A percentile compares a stretch with the other conserved stretches of the same genome.
These are phyloP conservation scores for Carassius auratus DNA, from an alignment of 2,113 vertebrate genomes.

Conservation along the genomic window DNA sequence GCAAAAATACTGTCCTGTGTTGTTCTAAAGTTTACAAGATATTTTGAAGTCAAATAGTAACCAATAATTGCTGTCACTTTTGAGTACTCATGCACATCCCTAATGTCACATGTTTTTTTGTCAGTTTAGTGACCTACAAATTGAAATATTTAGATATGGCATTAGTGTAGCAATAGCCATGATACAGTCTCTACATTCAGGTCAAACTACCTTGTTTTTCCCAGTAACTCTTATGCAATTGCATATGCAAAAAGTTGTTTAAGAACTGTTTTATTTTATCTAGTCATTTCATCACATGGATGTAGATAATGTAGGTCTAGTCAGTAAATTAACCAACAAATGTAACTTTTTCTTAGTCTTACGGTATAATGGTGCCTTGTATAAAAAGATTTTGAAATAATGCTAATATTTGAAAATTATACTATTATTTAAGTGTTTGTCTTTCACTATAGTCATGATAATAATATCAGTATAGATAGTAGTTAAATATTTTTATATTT, in stretches of 20 bases:
- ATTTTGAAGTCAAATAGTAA: not conserved
- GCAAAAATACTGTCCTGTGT: not conserved
- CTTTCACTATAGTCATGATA: not conserved
- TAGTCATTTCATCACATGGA: not conserved
- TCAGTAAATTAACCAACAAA: not conserved
- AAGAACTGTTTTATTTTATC: not conserved
- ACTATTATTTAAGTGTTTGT: not conserved
- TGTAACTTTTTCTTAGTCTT: not conserved
- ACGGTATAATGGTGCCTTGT: not conserved
- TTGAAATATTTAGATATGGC: not conserved
- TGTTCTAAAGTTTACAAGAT: not conserved
- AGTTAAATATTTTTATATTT: not conserved
- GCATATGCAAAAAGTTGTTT: not conserved
- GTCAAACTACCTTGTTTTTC: not conserved
- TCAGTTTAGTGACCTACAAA: not conserved
- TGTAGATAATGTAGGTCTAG: not conserved
- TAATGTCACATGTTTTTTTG: not conserved
- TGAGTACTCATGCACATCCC: not conserved
- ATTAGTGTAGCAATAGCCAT: not conserved
- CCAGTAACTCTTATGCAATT: not conserved
- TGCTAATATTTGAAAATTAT: not conserved
- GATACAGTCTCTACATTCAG: not conserved
- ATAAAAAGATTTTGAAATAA: not conserved
- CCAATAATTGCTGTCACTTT: too few species aligned
- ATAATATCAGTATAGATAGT: not conserved